Evolutionary conservation across 2,797 vertebrate genomes (phyloP).

Genomic region (Lepus townsendii): DNA sequence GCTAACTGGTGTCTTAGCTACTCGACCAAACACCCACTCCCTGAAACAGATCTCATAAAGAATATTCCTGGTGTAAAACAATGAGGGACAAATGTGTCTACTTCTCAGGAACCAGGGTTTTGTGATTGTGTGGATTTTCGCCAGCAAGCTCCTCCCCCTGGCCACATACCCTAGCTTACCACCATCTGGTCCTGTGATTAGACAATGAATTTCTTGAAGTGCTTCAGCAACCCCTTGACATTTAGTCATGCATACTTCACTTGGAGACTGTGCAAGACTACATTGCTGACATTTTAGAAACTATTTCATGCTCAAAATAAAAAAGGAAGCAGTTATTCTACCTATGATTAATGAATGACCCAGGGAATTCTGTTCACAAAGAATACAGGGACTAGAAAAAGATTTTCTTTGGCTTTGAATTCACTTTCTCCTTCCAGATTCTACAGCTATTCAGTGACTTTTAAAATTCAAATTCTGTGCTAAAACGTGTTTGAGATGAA

Average conservation of each 20-base stretch:
- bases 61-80: not conserved
- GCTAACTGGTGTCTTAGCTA: too few relatives aligned
- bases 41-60: not conserved
- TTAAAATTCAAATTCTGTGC: constrained; percentile 43
- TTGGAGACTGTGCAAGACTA: not conserved
- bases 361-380: constrained; percentile 22
- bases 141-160: not conserved
- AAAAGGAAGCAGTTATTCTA: constrained; percentile 21
- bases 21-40: too few relatives aligned
- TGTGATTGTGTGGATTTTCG: not conserved
- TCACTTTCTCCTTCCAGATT: constrained; percentile 23
- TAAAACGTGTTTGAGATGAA: not conserved
- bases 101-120: not conserved
- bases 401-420: not conserved
- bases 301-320: constrained; percentile 3
- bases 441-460: constrained; percentile 1
- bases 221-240: not conserved
- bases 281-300: constrained; percentile 29
- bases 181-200: not conserved
- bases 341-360: constrained; percentile 4
- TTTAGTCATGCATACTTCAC: not conserved
- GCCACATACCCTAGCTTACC: not conserved
- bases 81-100: not conserved
- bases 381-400: not conserved
- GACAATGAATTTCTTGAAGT: not conserved